Base-by-base conservation (phyloP, 2,797 vertebrate species). In the Zenarchopterus dispar region DNA sequence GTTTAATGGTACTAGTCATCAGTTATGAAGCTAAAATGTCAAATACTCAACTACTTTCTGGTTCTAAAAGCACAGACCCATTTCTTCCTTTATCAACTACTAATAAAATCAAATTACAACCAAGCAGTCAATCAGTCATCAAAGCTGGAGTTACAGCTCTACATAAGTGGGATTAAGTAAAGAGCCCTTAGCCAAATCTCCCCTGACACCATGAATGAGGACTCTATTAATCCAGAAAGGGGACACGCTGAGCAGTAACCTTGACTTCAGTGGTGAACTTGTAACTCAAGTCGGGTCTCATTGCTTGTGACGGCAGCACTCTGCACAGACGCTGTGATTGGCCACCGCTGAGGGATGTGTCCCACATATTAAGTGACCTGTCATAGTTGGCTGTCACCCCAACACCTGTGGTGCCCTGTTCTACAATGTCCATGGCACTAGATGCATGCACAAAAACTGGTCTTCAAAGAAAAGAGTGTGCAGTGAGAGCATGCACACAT, bases 361-460 rank as follows among this genome's bases (percentile, higher is more conserved):
- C 65, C 9, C 6, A 24, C 2, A 3, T 1, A 0, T 39, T 47
- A 21, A 39, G 54, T 59, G 46, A 41, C 42, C 31, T 11, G 43
- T 16, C 53, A 22, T 41, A 31, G 23, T 63, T 61, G 44, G 23
- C 62, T 17, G 58, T 36, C 54, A 22, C 23, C 36, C 39, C 8
- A 0, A 2, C 50, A 58, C 45, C 52, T 67, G 51, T 52, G 67
- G 23, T 39, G 21, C 50, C 45, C 58, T 15, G 67, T 50, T 47
- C 65, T 59, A 62, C 46, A 8, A 47, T 69, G 70, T 60, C 66
- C 61, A 69, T 73, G 60, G 52, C 77, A 65, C 24, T 5, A 39
- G 3, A 16, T 16, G 36, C 3, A 39, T 16, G 13, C 13, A 15
- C 36, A 36, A 16, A 39, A 15, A 39, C 33, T 36, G 33, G 8